Percentiles rank a stretch among this genome's conserved stretches.
phyloP scores from a whole-genome alignment of 2,113 vertebrate genomes.

The Paramormyrops kingsleyae region DNA sequence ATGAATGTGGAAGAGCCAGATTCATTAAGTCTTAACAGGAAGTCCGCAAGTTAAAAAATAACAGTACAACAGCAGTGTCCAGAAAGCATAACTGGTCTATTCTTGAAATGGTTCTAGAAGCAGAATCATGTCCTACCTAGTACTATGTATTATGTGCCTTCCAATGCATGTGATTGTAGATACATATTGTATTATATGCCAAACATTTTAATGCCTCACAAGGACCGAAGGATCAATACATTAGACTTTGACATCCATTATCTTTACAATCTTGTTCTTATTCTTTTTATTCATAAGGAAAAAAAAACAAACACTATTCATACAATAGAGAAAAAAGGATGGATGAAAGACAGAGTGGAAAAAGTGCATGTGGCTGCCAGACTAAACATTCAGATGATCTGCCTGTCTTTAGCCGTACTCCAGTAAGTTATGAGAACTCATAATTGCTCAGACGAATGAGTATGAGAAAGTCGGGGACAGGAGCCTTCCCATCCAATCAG shows the following conservation, averaged over 20 bases:
- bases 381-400: neutral
- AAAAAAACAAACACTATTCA: neutral
- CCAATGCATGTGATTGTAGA: neutral
- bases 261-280: neutral
- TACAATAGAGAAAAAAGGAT: neutral
- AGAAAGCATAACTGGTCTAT: neutral
- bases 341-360: neutral
- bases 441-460: neutral
- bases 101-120: neutral
- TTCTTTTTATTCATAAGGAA: neutral
- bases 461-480: neutral
- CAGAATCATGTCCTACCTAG: neutral
- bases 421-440: neutral
- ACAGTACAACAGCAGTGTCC: neutral
- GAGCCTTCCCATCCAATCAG: neutral
- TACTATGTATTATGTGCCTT: neutral
- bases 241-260: neutral
- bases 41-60: neutral
- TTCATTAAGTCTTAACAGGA: neutral
- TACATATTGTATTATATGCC: neutral
- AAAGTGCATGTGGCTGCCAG: neutral
- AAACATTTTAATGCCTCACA: neutral
- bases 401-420: neutral
- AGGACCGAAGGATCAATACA: neutral
- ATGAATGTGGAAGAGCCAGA: neutral